Conservation (phyloP, 2,113 vertebrate species). For the Microcebus jonahi region DNA sequence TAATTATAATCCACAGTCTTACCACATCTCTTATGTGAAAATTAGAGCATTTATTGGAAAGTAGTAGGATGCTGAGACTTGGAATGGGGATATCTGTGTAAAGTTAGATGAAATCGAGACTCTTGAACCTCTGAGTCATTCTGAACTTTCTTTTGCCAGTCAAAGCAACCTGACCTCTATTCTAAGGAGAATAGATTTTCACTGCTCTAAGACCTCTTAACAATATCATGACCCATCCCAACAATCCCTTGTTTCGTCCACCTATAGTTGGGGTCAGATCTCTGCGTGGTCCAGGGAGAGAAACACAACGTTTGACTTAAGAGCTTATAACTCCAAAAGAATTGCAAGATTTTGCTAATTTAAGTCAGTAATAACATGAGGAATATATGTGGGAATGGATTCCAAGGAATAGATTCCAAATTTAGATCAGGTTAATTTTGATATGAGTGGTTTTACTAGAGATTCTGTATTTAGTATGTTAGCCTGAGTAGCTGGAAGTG, state of each 20-base stretch:
- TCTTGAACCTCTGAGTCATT: background rate
- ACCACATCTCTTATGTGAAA: background rate
- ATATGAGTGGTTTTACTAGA: background rate
- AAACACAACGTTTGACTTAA: background rate
- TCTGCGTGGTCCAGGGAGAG: background rate
- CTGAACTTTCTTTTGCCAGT: background rate
- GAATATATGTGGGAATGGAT: background rate
- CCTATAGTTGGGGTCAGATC: background rate
- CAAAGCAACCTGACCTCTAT: background rate
- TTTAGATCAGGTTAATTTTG: background rate
- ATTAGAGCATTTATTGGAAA: background rate
- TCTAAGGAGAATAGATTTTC: background rate
- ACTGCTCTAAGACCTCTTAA: background rate
- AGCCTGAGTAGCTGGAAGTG: background rate
- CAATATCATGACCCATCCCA: background rate
- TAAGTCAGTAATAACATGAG: background rate
- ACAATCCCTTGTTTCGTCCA: background rate
- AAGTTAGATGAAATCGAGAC: background rate
- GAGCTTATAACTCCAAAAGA: background rate
- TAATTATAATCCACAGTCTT: background rate
- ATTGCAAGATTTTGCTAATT: background rate
- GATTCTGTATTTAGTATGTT: background rate
- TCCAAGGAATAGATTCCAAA: background rate
- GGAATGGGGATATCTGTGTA: background rate
- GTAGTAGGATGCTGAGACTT: background rate